Evolutionary conservation across 2,888 invertebrate species (phyloP), one percentile per base, ranked within the genome.

Genomic region (Platypus cylindrus): DNA sequence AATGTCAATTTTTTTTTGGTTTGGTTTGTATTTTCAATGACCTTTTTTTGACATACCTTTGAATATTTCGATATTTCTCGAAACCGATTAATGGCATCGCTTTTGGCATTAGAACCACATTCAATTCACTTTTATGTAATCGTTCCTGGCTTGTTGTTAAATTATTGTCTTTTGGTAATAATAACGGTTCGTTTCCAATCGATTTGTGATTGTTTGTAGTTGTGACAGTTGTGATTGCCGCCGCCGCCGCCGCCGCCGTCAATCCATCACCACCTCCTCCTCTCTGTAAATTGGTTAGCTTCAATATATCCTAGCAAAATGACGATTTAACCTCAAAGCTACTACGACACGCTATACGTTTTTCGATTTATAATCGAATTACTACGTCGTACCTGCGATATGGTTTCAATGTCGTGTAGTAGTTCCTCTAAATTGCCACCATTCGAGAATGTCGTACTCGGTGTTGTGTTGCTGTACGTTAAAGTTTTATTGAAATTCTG

Each of bases 351-450:
- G 7, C 7, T 20, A 9, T 20, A 20, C 20, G 9, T n/a, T n/a
- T n/a, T n/a, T n/a, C n/a, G n/a, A n/a, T n/a, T n/a, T n/a, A n/a
- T n/a, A n/a, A n/a, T n/a, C n/a, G n/a, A n/a, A n/a, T n/a, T 20
- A 9, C 25, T 8, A 5, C 12, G n/a, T 28, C 43, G 38, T 41
- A 52, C 63, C 43, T 60, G 56, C 2, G 70, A 69, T 34, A 71
- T 65, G 0, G 71, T 67, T 52, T 77, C 75, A 4, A 78, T 76
- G 41, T 79, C 78, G 37, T 75, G 73, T 0, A 79, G 59, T 26
- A 79, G 59, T 41, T 78, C 74, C 46, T 79, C 78, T 24, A 79
- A 62, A 50, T 78, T 78, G 0, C 75, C 76, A 1, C 60, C 61
- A 35, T 58, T 60, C 17, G 56, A 59, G 34, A 60, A 59, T 5